Base-by-base conservation (phyloP, 1,140 invertebrate species). In the Lethrus apterus region DNA sequence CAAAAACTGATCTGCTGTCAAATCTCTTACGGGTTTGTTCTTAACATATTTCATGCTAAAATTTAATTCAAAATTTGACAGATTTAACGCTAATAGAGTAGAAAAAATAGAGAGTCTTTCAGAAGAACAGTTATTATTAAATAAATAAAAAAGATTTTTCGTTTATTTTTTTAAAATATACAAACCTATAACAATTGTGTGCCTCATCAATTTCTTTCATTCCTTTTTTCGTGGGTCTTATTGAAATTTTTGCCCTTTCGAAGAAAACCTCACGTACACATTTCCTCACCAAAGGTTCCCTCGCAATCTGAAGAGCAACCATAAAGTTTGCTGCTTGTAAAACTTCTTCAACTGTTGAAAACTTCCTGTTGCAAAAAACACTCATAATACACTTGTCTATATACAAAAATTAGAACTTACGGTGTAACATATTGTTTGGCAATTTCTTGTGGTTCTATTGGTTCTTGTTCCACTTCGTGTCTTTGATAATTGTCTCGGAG, bases 391-490 rank as follows among this genome's bases (percentile, higher is more conserved):
- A 36, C 2, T 9, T n/a, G 8, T 18, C 4, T 14, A 46, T 13
- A 38, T 9, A 5, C 24, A 46, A 10, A 19, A 18, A 26, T 7
- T 13, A 10, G n/a, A 29, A 56, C 54, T 54, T 50, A 57, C 29
- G 57, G 49, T n/a, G 45, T 64, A 8, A 65, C 21, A 42, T 51
- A 92, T 60, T 83, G 85, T 48, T 80, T 81, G 1, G 93, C 92
- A 13, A 92, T 68, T 48, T 89, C 84, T 7, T 74, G 57, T 0
- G 93, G 91, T 51, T 90, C 83, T 2, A 80, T 73, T 0, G 81
- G 75, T 54, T 89, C 88, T 67, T 98, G 93, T 34, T 96, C 91
- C 2, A 98, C 89, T 62, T 99, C 94, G 67, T 98, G 89, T n/a
- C 90, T 76, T 60, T 93, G 89, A 70, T 98, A 99, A 64, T 94